Evolutionary conservation across 2,113 vertebrate species (phyloP), one percentile per base, ranked within the genome.

Genomic region (Gadus macrocephalus): DNA sequence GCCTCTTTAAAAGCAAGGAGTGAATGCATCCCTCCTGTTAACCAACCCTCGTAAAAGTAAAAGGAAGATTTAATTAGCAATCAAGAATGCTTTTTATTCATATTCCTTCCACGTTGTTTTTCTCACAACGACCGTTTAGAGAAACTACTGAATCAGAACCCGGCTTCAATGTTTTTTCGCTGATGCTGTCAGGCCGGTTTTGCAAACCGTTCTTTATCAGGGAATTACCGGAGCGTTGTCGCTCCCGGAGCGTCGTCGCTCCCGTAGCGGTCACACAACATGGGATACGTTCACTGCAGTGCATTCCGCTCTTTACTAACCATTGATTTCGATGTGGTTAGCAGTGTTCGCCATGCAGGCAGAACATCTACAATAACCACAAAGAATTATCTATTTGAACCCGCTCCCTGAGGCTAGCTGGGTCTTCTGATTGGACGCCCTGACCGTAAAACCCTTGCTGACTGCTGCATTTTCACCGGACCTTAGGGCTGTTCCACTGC

Each of bases 371-470:
- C 53, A 72, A 75, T 49, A 9, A 28, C 64, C 22, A 76, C 0
- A 28, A 69, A 6, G 71, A 82, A 56, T 16, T 35, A 73, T 27
- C 69, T 81, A 60, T 22, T 27, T 67, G 77, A 70, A 61, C 70
- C 42, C 65, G 62, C 66, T 60, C 49, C 27, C 49, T 64, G 17
- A 66, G 68, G 67, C 70, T 58, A 28, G 67, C 25, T 62, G 68
- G 72, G 79, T 72, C 61, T 67, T 75, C 67, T 74, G 77, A 86
- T 78, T 74, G 72, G 80, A 80, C 73, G 68, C 28, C 27, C 25
- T 66, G 25, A 35, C 73, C 60, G 3, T 71, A 77, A 77, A 78
- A 61, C 49, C 16, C 56, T 19, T 71, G 83, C 83, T 77, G 79
- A 85, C 76, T 66, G 38, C 60, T 69, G 79, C 74, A 73, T 71